Base-by-base conservation (phyloP, 2,797 vertebrate species). In the Epinephelus malabaricus region DNA sequence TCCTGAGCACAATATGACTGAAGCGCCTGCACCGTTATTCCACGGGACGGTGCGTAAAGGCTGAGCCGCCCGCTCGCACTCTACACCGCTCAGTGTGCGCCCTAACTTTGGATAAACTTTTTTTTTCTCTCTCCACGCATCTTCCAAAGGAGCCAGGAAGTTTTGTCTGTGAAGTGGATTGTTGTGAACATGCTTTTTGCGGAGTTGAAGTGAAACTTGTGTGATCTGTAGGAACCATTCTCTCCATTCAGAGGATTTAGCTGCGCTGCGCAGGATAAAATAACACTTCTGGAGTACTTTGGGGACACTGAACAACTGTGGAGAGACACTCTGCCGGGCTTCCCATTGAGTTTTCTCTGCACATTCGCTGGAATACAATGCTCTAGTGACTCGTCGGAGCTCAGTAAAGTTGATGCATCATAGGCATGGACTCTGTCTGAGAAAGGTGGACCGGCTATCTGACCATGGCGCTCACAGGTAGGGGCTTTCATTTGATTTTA, bases 401-500 rank as follows among this genome's bases (percentile, higher is more conserved):
- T 79, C 67, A 66, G 78, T 89, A 70, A 92, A 94, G 90, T 95
- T 90, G 92, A 95, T 94, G 95, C 93, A 89, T 93, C 92, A 87
- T 75, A 84, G 90, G 88, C 89, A 93, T 92, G 94, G 85, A 93
- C 86, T 85, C 82, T 90, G 88, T 93, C 87, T 92, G 83, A 94
- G 91, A 90, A 91, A 90, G 91, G 86, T 91, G 92, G 93, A 93
- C 92, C 85, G 92, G 90, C 55, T 85, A 47, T 83, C 82, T 83
- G 89, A 95, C 92, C 92, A 95, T 94, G 96, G 92, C 92, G 88
- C 90, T 61, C 92, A 56, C 88, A 93, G 79, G 89, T 95, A 73
- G 89, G 79, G 59, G 86, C 92, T 82, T 95, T 87, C 80, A 94
- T 43, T 85, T 95, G 62, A 64, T 96, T 87, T 72, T 97, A 61